phyloP scores from a whole-genome alignment of 2,888 invertebrate genomes.

The Watsonalla cultraria region DNA sequence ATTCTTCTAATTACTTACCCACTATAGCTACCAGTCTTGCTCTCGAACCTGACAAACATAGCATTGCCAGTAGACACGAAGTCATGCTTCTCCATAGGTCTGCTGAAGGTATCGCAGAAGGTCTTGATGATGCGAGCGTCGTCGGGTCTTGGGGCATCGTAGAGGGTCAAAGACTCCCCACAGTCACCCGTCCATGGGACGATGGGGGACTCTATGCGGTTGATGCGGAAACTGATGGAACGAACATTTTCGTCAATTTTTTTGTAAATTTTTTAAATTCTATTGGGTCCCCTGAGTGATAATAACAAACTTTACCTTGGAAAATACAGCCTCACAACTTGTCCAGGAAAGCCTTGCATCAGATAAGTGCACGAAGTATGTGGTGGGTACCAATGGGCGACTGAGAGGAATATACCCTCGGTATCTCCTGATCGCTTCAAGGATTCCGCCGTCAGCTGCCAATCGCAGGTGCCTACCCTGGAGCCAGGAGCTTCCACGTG shows the following conservation, averaged over 20 bases:
- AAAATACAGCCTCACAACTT: constrained; percentile 93
- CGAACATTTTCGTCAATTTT: background rate
- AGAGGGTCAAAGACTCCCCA: constrained; percentile 92
- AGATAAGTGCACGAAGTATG: constrained; percentile 95
- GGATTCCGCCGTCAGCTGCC: constrained; percentile 91
- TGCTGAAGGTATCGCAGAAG: constrained; percentile 95
- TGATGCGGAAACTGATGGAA: constrained; percentile 86
- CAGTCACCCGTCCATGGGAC: constrained; percentile 92
- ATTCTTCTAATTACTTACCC: constrained; percentile 74
- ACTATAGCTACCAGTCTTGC: constrained; percentile 94
- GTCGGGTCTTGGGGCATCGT: constrained; percentile 92
- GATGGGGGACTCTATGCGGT: constrained; percentile 93
- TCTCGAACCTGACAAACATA: constrained; percentile 92
- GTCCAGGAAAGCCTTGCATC: constrained; percentile 90
- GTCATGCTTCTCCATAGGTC: constrained; percentile 95
- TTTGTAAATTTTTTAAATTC: background rate
- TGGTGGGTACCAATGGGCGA: constrained; percentile 96
- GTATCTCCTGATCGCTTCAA: constrained; percentile 87
- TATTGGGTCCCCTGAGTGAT: no score
- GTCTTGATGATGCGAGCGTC: constrained; percentile 95
- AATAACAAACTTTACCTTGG: constrained; percentile 82
- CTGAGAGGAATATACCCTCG: constrained; percentile 93
- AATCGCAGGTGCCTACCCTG: constrained; percentile 91
- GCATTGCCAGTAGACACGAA: constrained; percentile 93
- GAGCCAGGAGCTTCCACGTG: constrained; percentile 94